These are phyloP conservation scores for Aegypius monachus DNA, from an alignment of 2,113 vertebrate genomes.

Conservation along the genomic window DNA sequence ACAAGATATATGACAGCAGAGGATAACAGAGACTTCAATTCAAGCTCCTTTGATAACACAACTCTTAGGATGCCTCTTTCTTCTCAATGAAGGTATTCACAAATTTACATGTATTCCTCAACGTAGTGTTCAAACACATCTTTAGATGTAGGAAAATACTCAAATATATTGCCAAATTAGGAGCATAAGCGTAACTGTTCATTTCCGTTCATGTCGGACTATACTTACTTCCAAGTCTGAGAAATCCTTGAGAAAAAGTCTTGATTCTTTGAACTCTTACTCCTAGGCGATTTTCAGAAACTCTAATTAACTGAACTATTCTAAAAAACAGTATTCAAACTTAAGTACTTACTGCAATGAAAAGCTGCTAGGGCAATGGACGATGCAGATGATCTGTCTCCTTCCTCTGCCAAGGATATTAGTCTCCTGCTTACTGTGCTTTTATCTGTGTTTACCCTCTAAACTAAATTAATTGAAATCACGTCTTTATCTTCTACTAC, in stretches of 20 bases:
- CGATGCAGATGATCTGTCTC: neutral
- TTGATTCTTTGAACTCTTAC: neutral
- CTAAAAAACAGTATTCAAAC: neutral
- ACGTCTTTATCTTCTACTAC: constrained; percentile 8
- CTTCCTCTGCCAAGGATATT: neutral
- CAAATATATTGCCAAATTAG: neutral
- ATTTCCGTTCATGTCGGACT: neutral
- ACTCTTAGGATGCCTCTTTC: neutral
- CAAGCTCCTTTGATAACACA: neutral
- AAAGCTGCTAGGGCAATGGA: neutral
- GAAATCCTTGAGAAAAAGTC: neutral
- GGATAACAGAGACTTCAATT: neutral
- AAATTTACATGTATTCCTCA: neutral
- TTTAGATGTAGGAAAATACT: neutral
- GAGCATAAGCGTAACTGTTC: fast-evolving
- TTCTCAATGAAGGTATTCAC: neutral
- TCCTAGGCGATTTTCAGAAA: neutral
- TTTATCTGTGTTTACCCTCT: constrained; percentile 49
- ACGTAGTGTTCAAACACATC: neutral
- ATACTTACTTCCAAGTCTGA: neutral
- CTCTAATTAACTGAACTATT: neutral
- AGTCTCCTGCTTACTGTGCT: constrained; percentile 19
- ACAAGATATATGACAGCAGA: neutral
- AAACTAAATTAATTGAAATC: constrained; percentile 52
- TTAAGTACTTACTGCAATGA: neutral